Conservation (phyloP, 2,113 vertebrate species). For the Herpetotheres cachinnans region DNA sequence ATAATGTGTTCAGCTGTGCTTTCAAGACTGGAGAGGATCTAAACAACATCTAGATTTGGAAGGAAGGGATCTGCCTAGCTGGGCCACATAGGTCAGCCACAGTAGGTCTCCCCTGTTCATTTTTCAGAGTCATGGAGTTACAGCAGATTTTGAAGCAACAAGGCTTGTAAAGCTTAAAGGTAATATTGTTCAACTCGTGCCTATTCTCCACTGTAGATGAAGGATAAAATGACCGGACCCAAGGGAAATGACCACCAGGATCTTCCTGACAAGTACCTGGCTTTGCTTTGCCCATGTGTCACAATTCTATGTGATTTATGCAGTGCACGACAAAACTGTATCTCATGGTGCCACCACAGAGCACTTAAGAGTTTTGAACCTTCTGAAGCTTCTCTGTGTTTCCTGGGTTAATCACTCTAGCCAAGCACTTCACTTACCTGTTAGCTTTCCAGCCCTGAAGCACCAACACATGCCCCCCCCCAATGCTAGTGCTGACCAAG, state of each 20-base stretch:
- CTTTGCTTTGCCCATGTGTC: neutral
- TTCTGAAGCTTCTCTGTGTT: neutral
- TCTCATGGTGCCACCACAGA: neutral
- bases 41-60: neutral
- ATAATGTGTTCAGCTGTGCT: neutral
- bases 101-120: neutral
- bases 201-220: neutral
- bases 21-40: neutral
- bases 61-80: neutral
- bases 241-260: neutral
- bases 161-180: neutral
- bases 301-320: neutral
- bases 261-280: neutral
- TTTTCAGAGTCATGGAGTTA: neutral
- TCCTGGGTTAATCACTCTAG: neutral
- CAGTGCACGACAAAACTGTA: fast-evolving
- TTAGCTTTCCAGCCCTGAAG: neutral
- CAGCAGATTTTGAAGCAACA: neutral
- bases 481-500: fast-evolving
- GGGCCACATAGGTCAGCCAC: neutral
- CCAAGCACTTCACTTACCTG: neutral
- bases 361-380: neutral
- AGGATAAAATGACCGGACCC: neutral
- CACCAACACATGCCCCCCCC: fast-evolving
- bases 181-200: neutral